A percentile compares a stretch with the other conserved stretches of the same genome.
Evolutionary conservation across 2,888 invertebrate species (phyloP).

Genomic region (Noctua janthina): DNA sequence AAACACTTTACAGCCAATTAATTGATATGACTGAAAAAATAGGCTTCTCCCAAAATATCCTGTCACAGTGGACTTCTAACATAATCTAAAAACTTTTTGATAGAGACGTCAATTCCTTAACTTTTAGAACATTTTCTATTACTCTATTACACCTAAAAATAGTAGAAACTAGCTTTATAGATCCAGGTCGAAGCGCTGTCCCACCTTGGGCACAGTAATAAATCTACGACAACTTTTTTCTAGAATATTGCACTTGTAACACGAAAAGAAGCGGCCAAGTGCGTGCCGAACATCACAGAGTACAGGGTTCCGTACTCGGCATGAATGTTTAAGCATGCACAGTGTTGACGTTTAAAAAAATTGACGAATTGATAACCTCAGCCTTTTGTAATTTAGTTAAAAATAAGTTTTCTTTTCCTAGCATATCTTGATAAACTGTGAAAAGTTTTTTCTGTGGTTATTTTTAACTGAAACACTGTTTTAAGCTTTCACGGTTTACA

Average conservation of each 20-base stretch:
- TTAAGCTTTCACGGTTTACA: no score
- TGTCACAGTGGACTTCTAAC: background rate
- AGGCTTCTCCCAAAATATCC: background rate
- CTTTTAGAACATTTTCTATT: background rate
- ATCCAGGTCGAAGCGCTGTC: background rate
- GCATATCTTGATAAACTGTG: background rate
- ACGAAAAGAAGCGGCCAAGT: background rate
- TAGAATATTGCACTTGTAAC: slow-evolving; percentile 6
- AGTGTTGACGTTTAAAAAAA: background rate
- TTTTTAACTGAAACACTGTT: background rate
- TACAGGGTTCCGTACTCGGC: background rate
- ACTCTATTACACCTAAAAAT: slow-evolving; percentile 4
- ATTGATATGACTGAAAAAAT: background rate
- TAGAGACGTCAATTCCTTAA: slow-evolving; percentile 2
- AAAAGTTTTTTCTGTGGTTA: background rate
- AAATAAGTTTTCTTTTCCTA: background rate
- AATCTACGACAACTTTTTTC: slow-evolving; percentile 22
- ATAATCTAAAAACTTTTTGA: slow-evolving; percentile 5
- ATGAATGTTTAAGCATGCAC: background rate
- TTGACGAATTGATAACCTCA: no score
- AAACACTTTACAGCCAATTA: background rate
- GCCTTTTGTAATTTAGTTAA: no score
- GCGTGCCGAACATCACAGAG: rapidly evolving
- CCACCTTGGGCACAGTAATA: slow-evolving; percentile 6
- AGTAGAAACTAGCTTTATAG: background rate